phyloP scores from a whole-genome alignment of 2,888 invertebrate genomes.

The Philhelius pedissequus region DNA sequence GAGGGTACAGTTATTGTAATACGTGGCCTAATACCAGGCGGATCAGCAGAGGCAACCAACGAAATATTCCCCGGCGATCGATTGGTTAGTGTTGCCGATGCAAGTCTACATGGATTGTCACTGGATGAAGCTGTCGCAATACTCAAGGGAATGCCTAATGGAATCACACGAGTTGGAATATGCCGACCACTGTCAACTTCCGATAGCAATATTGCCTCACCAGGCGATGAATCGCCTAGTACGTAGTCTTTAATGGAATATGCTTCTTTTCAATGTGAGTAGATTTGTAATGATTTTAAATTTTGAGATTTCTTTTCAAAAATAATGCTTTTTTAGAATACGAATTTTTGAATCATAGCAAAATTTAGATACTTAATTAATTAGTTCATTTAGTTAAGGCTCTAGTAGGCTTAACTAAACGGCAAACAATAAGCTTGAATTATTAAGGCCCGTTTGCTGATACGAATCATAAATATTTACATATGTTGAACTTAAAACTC shows the following conservation, averaged over 20 bases:
- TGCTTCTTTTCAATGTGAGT: conserved; percentile 73
- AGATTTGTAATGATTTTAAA: not conserved
- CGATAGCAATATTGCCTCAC: conserved; percentile 79
- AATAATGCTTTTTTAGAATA: too few species aligned
- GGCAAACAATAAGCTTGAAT: too few species aligned
- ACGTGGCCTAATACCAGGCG: conserved; percentile 97
- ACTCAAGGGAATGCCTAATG: conserved; percentile 94
- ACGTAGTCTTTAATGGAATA: conserved; percentile 76
- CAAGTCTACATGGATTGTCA: conserved; percentile 92
- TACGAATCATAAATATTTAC: too few species aligned
- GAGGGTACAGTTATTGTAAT: conserved; percentile 98
- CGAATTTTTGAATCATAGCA: too few species aligned
- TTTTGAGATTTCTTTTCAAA: too few species aligned
- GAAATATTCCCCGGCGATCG: conserved; percentile 97
- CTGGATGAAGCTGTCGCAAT: conserved; percentile 97
- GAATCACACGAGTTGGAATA: conserved; percentile 93
- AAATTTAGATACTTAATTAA: too few species aligned
- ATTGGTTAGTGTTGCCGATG: conserved; percentile 93
- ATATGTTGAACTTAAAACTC: too few species aligned
- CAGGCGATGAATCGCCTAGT: conserved; percentile 76
- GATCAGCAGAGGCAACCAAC: conserved; percentile 97
- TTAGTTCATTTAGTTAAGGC: too few species aligned
- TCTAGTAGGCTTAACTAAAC: too few species aligned
- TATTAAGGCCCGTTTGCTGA: too few species aligned
- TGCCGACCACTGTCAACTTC: conserved; percentile 85